Evolutionary conservation across 2,113 vertebrate genomes (phyloP).

Genomic region (Piaya cayana): DNA sequence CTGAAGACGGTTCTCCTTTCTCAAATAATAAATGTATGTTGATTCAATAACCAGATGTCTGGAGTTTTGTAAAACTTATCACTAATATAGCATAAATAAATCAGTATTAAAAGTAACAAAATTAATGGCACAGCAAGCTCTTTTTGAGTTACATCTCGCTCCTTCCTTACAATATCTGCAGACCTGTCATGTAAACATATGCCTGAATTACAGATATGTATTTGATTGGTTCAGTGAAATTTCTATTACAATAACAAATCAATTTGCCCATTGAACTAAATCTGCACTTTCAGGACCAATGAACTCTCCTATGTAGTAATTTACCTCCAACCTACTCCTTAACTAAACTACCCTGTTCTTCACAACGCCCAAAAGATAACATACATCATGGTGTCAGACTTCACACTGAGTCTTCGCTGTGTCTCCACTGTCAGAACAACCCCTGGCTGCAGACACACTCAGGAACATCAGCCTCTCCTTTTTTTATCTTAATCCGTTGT

Average conservation of each 20-base stretch:
- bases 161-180: neutral
- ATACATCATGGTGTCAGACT: fast-evolving
- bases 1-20: fast-evolving
- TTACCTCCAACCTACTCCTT: neutral
- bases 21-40: neutral
- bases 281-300: neutral
- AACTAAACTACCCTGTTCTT: neutral
- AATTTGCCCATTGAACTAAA: neutral
- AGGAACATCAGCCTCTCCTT: neutral
- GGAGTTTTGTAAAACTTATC: neutral
- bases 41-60: neutral
- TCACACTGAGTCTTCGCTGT: neutral
- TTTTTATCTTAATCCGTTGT: neutral
- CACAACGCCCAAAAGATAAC: neutral
- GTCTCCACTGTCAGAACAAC: neutral
- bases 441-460: neutral
- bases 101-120: neutral
- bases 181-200: neutral
- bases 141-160: neutral
- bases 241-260: neutral
- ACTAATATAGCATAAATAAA: neutral
- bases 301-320: neutral
- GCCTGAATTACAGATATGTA: neutral
- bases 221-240: neutral
- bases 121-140: neutral